Evolutionary conservation across 2,113 vertebrate genomes (phyloP).

Genomic region (Hylia prasina): DNA sequence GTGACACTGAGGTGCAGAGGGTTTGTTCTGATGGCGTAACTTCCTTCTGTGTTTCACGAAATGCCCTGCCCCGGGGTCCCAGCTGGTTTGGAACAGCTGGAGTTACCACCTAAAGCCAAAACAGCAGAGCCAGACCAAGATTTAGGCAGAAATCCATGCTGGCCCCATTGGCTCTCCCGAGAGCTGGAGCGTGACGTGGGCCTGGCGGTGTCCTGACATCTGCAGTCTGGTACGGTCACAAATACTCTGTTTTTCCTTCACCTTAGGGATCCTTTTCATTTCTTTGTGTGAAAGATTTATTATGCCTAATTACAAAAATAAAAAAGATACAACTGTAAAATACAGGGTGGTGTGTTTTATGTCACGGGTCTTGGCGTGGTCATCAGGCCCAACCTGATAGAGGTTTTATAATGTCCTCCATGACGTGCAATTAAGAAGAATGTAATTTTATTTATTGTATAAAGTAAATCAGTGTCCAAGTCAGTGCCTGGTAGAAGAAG

Average conservation of each 20-base stretch:
- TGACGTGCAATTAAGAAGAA: rapidly evolving
- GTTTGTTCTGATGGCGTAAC: background rate
- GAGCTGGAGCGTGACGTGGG: background rate
- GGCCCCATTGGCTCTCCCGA: background rate
- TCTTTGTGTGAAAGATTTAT: constrained; percentile 37
- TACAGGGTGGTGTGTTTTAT: background rate
- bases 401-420: background rate
- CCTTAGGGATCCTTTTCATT: constrained; percentile 18
- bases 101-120: background rate
- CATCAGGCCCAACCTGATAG: rapidly evolving
- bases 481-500: background rate
- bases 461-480: background rate
- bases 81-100: background rate
- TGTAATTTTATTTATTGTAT: background rate
- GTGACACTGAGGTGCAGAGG: background rate
- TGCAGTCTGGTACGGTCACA: background rate
- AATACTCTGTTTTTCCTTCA: background rate
- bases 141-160: background rate
- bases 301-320: background rate
- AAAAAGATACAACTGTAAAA: background rate
- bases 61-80: background rate
- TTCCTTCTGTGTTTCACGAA: background rate
- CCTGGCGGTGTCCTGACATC: background rate
- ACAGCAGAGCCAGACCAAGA: background rate
- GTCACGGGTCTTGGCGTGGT: rapidly evolving